Base-by-base conservation (phyloP, 2,797 vertebrate genomes). In the Enteromius argenteus region DNA sequence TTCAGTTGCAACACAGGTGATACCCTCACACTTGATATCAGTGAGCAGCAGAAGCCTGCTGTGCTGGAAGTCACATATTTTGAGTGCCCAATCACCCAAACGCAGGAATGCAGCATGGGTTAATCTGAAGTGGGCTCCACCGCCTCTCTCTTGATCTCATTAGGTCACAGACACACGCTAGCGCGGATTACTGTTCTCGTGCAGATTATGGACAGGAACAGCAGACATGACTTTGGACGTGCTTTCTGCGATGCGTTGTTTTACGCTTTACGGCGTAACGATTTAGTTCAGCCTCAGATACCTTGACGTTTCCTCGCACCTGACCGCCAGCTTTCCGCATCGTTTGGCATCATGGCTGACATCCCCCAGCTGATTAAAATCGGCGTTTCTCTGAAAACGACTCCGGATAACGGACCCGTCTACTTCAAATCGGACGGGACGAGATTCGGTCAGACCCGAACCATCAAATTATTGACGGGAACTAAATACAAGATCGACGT, bases 381-480 rank as follows among this genome's bases (percentile, higher is more conserved):
- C 84, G 96, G 94, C 67, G 95, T 99, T 89, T 95, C 97, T 5
- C 86, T 99, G 86, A 97, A 96, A 90, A 99, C 98, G 93, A 96
- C 97, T 72, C 98, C 98, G 67, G 97, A 97, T 89, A 96, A 98
- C 88, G 96, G 95, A 14, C 95, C 96, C 3, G 98, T 99, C 35
- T 96, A 94, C 89, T 99, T 97, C 93, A 99, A 99, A 87, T 96
- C 97, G 77, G 98, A 99, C 88, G 97, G 98, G 5, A 96, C 97
- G 80, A 93, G 98, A 82, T 99, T 99, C 88, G 97, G 96, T 10
- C 98, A 98, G 94, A 99, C 96, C 87, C 95, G 98, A 84, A 99
- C 97, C 87, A 99, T 99, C 91, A 99, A 99, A 91, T 93, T 99
- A 90, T 93, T 99, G 79, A 99, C 97, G 0, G 98, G 98, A 10